phyloP scores from a whole-genome alignment of 1,140 invertebrate species.

The Drosophila ananassae region DNA sequence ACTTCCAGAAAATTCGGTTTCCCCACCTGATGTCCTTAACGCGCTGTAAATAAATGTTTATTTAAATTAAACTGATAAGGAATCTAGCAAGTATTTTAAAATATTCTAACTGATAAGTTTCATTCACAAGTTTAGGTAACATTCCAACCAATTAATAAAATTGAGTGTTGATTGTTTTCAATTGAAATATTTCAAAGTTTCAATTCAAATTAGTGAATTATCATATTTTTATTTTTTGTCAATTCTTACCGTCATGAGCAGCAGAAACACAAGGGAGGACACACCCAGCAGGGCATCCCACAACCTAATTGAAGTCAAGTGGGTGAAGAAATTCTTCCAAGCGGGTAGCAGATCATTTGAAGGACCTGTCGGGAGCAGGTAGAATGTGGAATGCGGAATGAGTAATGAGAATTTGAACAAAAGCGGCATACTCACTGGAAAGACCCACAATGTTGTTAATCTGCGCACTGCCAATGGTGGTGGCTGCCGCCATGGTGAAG shows the following conservation, averaged over 20 bases:
- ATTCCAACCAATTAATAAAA: background rate
- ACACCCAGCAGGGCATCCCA: constrained; percentile 87
- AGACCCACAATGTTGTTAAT: constrained; percentile 91
- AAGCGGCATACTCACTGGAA: constrained; percentile 72
- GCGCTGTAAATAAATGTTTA: constrained; percentile 86
- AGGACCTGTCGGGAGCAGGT: constrained; percentile 50
- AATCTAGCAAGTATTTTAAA: background rate
- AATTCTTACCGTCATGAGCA: constrained; percentile 86
- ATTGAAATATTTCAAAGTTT: constrained; percentile 5
- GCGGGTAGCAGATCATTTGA: constrained; percentile 86
- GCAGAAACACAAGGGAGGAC: constrained; percentile 86
- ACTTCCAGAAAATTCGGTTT: constrained; percentile 89
- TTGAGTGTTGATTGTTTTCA: constrained; percentile 17
- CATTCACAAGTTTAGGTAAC: no score
- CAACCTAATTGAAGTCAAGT: constrained; percentile 84
- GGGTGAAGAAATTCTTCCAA: constrained; percentile 85
- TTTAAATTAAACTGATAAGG: background rate
- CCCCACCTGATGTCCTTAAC: constrained; percentile 85
- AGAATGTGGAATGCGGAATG: constrained; percentile 18
- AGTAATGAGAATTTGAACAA: background rate
- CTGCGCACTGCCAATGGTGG: constrained; percentile 93
- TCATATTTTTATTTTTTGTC: constrained; percentile 17
- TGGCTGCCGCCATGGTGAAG: constrained; percentile 94
- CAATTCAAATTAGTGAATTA: constrained; percentile 43
- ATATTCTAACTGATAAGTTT: background rate